phyloP scores from a whole-genome alignment of 2,888 invertebrate species.

The Asteroscopus sphinx region DNA sequence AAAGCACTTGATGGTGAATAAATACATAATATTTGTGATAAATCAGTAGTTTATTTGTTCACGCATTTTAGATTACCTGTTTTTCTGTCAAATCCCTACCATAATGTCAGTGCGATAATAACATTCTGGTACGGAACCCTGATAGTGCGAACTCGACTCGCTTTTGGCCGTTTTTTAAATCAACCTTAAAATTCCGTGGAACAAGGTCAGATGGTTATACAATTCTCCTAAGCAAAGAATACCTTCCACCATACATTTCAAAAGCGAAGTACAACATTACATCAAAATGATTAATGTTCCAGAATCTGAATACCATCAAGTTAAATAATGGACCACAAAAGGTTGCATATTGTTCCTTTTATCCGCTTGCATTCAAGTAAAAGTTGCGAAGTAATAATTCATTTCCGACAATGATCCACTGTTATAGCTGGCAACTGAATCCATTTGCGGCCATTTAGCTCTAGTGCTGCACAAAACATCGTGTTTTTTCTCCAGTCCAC shows the following conservation, averaged over 20 bases:
- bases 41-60: no score
- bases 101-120: no score
- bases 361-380: slow-evolving; percentile 48
- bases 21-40: no score
- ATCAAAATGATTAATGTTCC: slow-evolving; percentile 47
- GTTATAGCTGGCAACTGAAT: slow-evolving; percentile 50
- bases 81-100: no score
- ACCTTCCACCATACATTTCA: slow-evolving; percentile 22
- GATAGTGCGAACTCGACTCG: no score
- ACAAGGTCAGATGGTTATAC: slow-evolving; percentile 16
- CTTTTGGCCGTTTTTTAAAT: no score
- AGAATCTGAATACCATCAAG: slow-evolving; percentile 47
- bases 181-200: slow-evolving; percentile 8
- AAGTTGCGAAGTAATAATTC: slow-evolving; percentile 58
- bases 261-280: slow-evolving; percentile 23
- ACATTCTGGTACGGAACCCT: no score
- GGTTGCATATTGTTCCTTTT: slow-evolving; percentile 49
- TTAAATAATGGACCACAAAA: slow-evolving; percentile 48
- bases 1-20: no score
- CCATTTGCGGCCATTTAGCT: slow-evolving; percentile 51
- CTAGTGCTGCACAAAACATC: slow-evolving; percentile 49
- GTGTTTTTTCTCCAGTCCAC: slow-evolving; percentile 53
- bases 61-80: no score
- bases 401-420: slow-evolving; percentile 60
- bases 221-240: slow-evolving; percentile 4